Percentiles rank a stretch among this genome's conserved stretches.
Conservation (phyloP, 2,797 vertebrate genomes). For the Pogonophryne albipinna region DNA sequence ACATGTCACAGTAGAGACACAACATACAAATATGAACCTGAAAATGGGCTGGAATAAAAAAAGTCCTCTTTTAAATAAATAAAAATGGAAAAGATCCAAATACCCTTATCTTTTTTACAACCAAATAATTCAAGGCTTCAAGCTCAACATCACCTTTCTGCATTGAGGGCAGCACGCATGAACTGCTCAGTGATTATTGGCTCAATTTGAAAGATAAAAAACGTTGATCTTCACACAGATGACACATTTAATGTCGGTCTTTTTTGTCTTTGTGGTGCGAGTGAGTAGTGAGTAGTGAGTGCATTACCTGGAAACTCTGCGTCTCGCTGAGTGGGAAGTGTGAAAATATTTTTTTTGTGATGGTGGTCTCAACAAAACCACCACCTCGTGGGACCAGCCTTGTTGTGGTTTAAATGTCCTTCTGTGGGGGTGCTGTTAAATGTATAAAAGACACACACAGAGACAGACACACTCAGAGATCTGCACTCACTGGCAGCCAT, state of each 20-base stretch:
- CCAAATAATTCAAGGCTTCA: not conserved
- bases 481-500: conserved; percentile 23
- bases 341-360: not conserved
- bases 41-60: too few relatives aligned
- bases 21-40: too few relatives aligned
- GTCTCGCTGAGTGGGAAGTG: fast-evolving
- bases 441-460: conserved; percentile 29
- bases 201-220: too few relatives aligned
- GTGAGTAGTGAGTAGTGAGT: too few relatives aligned
- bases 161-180: not conserved
- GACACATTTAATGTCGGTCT: too few relatives aligned
- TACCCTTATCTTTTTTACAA: not conserved
- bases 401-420: not conserved
- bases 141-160: not conserved
- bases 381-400: fast-evolving
- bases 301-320: not conserved
- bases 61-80: too few relatives aligned
- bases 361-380: not conserved
- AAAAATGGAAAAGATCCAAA: too few relatives aligned
- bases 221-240: too few relatives aligned
- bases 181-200: not conserved
- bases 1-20: too few relatives aligned
- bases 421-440: not conserved
- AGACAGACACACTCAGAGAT: not conserved
- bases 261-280: too few relatives aligned